Percentiles rank a stretch among this genome's conserved stretches.
phyloP scores from a whole-genome alignment of 2,113 vertebrate genomes.

The Hippoglossus stenolepis region DNA sequence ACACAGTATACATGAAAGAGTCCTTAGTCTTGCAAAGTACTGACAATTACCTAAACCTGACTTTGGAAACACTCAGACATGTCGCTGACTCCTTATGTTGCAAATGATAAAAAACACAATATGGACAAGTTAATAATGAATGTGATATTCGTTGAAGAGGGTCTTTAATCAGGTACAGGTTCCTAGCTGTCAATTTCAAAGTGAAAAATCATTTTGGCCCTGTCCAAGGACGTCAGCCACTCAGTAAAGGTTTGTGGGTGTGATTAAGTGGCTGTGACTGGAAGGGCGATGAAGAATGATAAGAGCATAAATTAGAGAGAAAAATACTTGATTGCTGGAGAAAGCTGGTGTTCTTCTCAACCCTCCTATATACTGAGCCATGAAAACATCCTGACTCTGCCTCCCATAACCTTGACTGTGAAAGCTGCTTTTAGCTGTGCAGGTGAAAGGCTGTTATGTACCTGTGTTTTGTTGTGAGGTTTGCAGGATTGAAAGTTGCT shows the following conservation, averaged over 20 bases:
- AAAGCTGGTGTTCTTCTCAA: neutral
- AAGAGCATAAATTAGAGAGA: neutral
- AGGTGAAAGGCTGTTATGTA: neutral
- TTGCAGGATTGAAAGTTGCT: neutral
- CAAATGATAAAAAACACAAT: neutral
- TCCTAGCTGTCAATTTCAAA: slow-evolving; percentile 21
- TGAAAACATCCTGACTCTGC: slow-evolving; percentile 1
- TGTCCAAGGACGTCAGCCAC: slow-evolving; percentile 16
- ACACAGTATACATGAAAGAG: too few relatives aligned
- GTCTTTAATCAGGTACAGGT: slow-evolving; percentile 9
- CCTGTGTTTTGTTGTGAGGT: neutral
- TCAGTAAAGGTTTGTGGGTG: slow-evolving; percentile 7
- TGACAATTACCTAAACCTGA: too few relatives aligned
- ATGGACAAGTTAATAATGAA: neutral
- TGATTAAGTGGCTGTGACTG: slow-evolving; percentile 27
- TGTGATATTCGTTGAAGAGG: neutral
- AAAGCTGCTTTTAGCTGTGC: slow-evolving; percentile 15
- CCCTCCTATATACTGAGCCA: neutral
- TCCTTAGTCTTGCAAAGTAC: too few relatives aligned
- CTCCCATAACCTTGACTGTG: slow-evolving; percentile 1
- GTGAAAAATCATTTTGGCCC: slow-evolving; percentile 9
- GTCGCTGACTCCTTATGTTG: neutral
- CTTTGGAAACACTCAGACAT: neutral
- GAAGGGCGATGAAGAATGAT: slow-evolving; percentile 26
- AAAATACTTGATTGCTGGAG: neutral